phyloP scores from a whole-genome alignment of 2,797 vertebrate species.

The Macropus fuliginosus region DNA sequence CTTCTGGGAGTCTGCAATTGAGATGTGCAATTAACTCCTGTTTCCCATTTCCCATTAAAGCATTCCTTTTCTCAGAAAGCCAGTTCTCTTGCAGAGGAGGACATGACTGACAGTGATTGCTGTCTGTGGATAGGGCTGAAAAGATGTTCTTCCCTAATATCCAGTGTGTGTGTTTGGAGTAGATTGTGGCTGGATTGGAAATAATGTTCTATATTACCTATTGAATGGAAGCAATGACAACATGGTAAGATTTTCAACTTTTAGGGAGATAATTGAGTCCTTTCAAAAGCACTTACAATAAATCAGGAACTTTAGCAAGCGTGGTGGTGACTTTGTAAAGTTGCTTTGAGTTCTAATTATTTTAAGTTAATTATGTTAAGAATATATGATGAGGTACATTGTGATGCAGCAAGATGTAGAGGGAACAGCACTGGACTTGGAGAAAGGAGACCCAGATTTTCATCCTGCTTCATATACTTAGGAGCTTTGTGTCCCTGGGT shows the following conservation, averaged over 20 bases:
- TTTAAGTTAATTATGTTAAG: background rate
- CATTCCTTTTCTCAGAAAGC: background rate
- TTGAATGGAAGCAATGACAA: background rate
- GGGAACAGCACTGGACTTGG: background rate
- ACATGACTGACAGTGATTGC: background rate
- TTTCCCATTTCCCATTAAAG: slow-evolving; percentile 4
- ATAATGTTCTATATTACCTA: background rate
- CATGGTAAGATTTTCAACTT: background rate
- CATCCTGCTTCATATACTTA: background rate
- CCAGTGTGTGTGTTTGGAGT: background rate
- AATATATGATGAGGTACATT: background rate
- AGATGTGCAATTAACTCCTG: slow-evolving; percentile 2
- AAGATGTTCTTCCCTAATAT: background rate
- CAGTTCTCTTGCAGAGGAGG: slow-evolving; percentile 16
- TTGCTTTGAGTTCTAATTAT: background rate
- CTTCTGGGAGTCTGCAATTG: slow-evolving; percentile 16
- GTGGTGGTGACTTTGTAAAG: background rate
- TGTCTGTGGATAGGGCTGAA: background rate
- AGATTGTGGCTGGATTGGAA: slow-evolving; percentile 3
- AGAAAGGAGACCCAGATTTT: background rate
- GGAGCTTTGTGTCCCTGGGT: background rate
- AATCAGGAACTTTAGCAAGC: background rate
- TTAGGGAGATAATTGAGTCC: background rate
- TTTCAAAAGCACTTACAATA: background rate
- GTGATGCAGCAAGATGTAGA: background rate